phyloP scores from a whole-genome alignment of 2,113 vertebrate genomes.

The Grantiella picta region DNA sequence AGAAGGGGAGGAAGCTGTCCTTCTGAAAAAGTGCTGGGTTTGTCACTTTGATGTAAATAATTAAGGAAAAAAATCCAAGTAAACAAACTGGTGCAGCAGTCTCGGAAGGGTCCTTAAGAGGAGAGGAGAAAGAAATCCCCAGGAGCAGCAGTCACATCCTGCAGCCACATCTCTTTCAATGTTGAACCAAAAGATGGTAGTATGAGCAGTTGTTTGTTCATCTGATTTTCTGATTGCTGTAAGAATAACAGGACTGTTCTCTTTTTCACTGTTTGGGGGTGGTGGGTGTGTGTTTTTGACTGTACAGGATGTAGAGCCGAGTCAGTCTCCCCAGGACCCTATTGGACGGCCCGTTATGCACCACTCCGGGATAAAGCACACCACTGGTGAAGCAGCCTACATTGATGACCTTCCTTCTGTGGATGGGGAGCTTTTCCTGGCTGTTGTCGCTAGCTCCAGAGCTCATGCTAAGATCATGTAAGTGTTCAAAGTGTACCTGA shows the following conservation, averaged over 20 bases:
- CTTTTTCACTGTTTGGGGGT: background rate
- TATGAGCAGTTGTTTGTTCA: background rate
- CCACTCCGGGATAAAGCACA: conserved; percentile 81
- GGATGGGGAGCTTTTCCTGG: conserved; percentile 84
- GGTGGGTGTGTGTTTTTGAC: background rate
- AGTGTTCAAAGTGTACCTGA: conserved; percentile 26
- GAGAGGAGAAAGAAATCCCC: background rate
- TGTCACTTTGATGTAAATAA: background rate
- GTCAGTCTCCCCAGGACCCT: conserved; percentile 78
- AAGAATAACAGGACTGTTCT: background rate
- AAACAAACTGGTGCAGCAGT: background rate
- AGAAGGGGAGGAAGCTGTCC: background rate
- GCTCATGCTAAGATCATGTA: conserved; percentile 84
- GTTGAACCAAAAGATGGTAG: background rate
- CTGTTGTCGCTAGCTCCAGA: conserved; percentile 83
- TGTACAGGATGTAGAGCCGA: conserved; percentile 67
- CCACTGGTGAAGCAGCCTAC: conserved; percentile 88
- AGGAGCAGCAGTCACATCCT: background rate
- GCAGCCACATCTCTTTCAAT: background rate
- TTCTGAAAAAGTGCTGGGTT: background rate
- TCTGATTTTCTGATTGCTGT: background rate
- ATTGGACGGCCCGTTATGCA: conserved; percentile 88
- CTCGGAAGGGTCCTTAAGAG: background rate
- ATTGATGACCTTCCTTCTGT: conserved; percentile 82
- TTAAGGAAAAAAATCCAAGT: background rate